Base-by-base conservation (phyloP, 2,797 vertebrate species). In the Naso thynnoides region DNA sequence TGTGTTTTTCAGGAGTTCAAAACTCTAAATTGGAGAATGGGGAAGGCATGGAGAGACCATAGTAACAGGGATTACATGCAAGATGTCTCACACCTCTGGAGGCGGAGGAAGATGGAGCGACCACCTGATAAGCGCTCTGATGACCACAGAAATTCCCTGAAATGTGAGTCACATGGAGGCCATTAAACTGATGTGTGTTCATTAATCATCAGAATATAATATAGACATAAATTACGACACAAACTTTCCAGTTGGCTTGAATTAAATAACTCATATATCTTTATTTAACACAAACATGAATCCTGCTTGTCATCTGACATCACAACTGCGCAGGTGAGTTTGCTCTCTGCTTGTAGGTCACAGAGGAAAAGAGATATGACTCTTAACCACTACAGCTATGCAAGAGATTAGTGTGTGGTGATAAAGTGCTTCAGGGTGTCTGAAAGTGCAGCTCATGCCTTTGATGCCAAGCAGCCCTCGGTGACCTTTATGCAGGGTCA, bases 51-150 rank as follows among this genome's bases (percentile, higher is more conserved):
- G 4, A 44, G 69, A 78, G 62, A 48, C 69, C 60, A 58, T 60
- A 60, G 75, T 67, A 69, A 69, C 59, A 58, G 45, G 42, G 76
- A 78, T 81, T 73, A 65, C 75, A 75, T 58, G 62, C 60, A 63
- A 78, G 45, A 78, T 64, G 87, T 90, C 78, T 92, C 89, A 79
- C 89, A 88, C 90, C 88, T 83, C 48, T 36, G 26, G 58, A 71
- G 65, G 75, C 69, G 62, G 49, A 60, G 38, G 42, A 73, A 70
- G 81, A 77, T 38, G 13, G 60, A 41, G 49, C 59, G 23, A 36
- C 50, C 68, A 67, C 55, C 67, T 83, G 87, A 83, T 76, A 66
- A 59, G 31, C 15, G 41, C 73, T 80, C 65, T 86, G 86, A 87
- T 62, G 63, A 82, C 83, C 79, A 73, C 61, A 78, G 57, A 86